Evolutionary conservation across 2,797 vertebrate genomes (phyloP).

Genomic region (Spinibarbus caldwelli): DNA sequence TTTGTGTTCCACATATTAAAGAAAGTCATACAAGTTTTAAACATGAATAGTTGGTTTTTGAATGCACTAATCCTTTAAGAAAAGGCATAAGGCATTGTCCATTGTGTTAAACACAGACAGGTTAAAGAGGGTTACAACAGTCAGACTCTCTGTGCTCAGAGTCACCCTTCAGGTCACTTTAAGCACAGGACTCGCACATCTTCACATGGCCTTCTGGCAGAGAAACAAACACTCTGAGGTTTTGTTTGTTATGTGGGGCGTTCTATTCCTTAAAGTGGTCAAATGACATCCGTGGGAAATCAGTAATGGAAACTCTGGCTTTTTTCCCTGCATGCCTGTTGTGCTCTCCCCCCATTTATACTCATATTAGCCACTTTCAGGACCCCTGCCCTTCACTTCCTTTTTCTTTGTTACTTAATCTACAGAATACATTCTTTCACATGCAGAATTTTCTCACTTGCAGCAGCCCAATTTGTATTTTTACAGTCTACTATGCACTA

Average conservation of each 20-base stretch:
- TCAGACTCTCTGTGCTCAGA: neutral
- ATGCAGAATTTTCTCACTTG: neutral
- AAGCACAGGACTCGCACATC: constrained; percentile 6
- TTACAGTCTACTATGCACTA: neutral
- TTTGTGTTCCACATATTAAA: neutral
- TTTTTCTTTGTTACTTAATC: constrained; percentile 30
- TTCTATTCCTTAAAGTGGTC: constrained; percentile 60
- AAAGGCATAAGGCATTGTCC: neutral
- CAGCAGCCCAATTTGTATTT: neutral
- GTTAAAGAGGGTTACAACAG: neutral
- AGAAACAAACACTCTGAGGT: constrained; percentile 50
- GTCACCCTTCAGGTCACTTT: neutral
- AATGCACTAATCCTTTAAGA: neutral
- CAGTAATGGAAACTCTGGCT: constrained; percentile 65
- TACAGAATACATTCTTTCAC: neutral
- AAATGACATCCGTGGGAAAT: constrained; percentile 76
- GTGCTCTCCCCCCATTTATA: constrained; percentile 21
- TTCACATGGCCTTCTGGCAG: constrained; percentile 16
- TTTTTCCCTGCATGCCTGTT: constrained; percentile 27
- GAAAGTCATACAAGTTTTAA: neutral
- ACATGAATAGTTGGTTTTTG: neutral
- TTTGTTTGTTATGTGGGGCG: constrained; percentile 50
- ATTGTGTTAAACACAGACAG: neutral
- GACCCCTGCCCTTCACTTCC: constrained; percentile 33
- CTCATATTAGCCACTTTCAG: constrained; percentile 21